Base-by-base conservation (phyloP, 1,140 invertebrate genomes). In the Orius laevigatus region DNA sequence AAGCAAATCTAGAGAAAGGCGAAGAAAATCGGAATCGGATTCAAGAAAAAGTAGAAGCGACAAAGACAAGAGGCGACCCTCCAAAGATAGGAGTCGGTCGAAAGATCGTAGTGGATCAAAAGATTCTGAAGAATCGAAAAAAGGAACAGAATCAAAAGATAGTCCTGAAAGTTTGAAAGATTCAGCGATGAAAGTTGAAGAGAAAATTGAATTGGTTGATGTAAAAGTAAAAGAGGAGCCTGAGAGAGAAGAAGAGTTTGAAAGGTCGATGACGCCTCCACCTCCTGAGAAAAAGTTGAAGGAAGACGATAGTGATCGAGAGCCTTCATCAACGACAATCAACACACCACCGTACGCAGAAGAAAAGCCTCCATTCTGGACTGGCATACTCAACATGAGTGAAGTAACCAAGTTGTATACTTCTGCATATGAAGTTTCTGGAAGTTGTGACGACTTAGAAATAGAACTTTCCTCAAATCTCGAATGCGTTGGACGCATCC, bases 371-470 rank as follows among this genome's bases (percentile, higher is more conserved):
- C 66, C 72, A 5, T 68, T 91, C 11, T 96, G 90, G 89, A 78
- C 78, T 55, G 90, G 91, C 1, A 79, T 76, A 46, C 78, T 96
- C 1, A 80, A 78, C 56, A 93, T 93, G 86, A 75, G 82, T 1
- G 90, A 94, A 60, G 84, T 93, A 0, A 81, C 87, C 0, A 82
- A 88, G 56, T 92, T 94, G 56, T 77, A 82, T 53, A 81, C 90
- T 2, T 77, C 76, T 10, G 82, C 87, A 5, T 79, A 84, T 58
- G 78, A 82, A 65, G 51, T 52, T 34, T 75, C 74, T 32, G 84
- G 84, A 1, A 74, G 78, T 52, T 73, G 76, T 8, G 63, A 66
- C 19, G 75, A 81, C 51, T 62, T 88, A 1, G 70, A 72, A 56
- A 72, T 80, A 55, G 77, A 87, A 61, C 59, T 93, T 5, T 78